Conservation (phyloP, 2,888 invertebrate genomes). For the Ennomos quercinarius region DNA sequence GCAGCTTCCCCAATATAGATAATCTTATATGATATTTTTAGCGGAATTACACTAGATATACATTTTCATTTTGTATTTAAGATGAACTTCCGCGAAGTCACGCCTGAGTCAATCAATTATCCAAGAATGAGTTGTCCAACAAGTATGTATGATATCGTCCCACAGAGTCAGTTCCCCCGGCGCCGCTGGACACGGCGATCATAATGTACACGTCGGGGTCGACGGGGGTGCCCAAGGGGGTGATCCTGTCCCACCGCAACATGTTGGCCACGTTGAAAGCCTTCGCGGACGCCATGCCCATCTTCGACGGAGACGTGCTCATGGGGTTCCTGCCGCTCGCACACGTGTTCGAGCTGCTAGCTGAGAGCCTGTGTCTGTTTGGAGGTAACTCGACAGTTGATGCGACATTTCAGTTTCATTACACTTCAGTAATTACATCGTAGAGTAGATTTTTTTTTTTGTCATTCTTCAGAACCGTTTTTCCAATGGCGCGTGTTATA, state of each 20-base stretch:
- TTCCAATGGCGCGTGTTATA: no score
- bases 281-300: conserved; percentile 91
- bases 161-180: conserved; percentile 87
- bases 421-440: no score
- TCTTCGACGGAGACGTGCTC: conserved; percentile 91
- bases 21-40: no score
- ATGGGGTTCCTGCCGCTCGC: conserved; percentile 98
- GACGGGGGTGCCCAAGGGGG: conserved; percentile 97
- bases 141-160: background rate
- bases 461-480: no score
- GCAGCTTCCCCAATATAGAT: no score
- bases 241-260: conserved; percentile 92
- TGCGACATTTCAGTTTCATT: no score
- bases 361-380: conserved; percentile 93
- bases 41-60: no score
- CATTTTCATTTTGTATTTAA: no score
- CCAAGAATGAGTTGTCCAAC: no score
- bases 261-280: conserved; percentile 92
- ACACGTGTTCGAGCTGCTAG: conserved; percentile 97
- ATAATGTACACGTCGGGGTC: conserved; percentile 99
- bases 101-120: no score
- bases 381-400: conserved; percentile 84
- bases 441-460: no score
- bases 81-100: no score
- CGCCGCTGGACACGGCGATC: conserved; percentile 93